Evolutionary conservation across 2,888 invertebrate species (phyloP), one percentile per base, ranked within the genome.

Genomic region (Nomada ruficornis): DNA sequence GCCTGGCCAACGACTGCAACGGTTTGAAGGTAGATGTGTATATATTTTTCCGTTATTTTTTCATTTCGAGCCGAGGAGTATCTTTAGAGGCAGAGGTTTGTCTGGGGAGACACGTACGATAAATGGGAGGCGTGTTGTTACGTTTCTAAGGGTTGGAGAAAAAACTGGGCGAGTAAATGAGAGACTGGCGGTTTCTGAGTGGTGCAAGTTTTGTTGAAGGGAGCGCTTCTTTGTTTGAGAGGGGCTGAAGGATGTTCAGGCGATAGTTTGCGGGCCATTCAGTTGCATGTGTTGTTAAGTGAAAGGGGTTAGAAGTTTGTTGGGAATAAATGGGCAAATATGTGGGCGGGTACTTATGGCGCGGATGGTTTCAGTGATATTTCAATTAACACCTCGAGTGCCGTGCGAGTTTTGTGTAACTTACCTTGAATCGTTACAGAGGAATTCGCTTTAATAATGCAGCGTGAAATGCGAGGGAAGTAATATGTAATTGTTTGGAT

Each of bases 51-150:
- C 54, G 15, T 29, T 5, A 2, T 11, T 36, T 26, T 18, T 11
- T 50, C n/a, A 18, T 11, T 5, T 20, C 5, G n/a, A 23, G 57
- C 11, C n/a, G 13, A 15, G 18, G 15, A 69, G 44, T 57, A 57
- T 69, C 57, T 69, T 26, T 26, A 63, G 54, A 44, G 54, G 5
- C 18, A 18, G 60, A 29, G 47, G 64, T 47, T 72, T 44, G 64
- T 64, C 72, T 64, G 72, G n/a, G 72, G 44, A 44, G 55, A 55
- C 55, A 44, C 72, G 72, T 4, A 72, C 55, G 72, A 73, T 29
- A 62, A 64, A 73, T 64, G 29, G 20, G 20, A 73, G 64, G 15
- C 44, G 20, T 20, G 60, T 62, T 55, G 29, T 63, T 65, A 42
- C 52, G 64, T 44, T 10, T 64, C 7, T 13, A 47, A 23, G 44